phyloP scores from a whole-genome alignment of 2,888 invertebrate species.

The Conchocele bisecta region DNA sequence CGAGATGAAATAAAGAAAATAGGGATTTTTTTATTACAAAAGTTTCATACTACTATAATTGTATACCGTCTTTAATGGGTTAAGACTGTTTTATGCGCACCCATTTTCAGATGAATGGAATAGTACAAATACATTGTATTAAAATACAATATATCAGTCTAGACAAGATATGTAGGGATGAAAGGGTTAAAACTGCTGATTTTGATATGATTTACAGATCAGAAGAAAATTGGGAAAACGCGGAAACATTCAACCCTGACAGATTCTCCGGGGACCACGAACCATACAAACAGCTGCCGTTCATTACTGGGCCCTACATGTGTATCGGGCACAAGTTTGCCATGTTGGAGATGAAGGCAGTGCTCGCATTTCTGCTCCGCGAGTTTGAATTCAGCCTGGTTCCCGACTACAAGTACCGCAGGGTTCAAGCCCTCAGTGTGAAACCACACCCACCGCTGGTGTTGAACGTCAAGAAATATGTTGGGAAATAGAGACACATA shows the following conservation, averaged over 20 bases:
- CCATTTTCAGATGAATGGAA: no score
- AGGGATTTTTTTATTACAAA: no score
- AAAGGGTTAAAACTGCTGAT: not conserved
- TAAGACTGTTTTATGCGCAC: no score
- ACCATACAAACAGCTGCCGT: conserved; percentile 69
- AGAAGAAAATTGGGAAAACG: conserved; percentile 70
- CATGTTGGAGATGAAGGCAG: conserved; percentile 71
- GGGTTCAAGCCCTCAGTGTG: conserved; percentile 62
- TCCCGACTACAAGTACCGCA: conserved; percentile 62
- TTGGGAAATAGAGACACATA: no score
- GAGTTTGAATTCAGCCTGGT: conserved; percentile 65
- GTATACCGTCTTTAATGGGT: no score
- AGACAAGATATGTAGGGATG: no score
- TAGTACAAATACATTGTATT: no score
- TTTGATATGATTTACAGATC: conserved; percentile 54
- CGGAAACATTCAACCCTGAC: conserved; percentile 72
- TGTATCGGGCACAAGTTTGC: conserved; percentile 79
- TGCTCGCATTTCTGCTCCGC: conserved; percentile 66
- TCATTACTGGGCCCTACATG: conserved; percentile 75
- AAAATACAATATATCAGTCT: no score
- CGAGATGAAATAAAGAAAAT: no score
- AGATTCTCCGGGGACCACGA: conserved; percentile 64
- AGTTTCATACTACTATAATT: no score
- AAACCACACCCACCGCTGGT: conserved; percentile 68
- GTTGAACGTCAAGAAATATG: conserved; percentile 46